Evolutionary conservation across 2,888 invertebrate genomes (phyloP), one percentile per base, ranked within the genome.

Genomic region (Tricholauxania praeusta): DNA sequence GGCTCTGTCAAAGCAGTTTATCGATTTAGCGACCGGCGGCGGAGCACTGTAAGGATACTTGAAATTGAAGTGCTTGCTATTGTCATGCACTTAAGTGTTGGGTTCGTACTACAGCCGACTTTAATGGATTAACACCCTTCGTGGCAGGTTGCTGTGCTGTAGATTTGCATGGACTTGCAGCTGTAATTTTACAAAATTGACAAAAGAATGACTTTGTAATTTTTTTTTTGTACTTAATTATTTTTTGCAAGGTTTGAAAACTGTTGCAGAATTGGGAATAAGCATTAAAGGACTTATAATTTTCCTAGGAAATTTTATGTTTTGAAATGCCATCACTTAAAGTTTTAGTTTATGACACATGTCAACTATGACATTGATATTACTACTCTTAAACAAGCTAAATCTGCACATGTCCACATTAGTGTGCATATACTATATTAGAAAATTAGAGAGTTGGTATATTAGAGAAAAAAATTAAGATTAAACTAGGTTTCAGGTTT

Each of bases 151-250:
- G 49, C 51, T 49, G 12, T 51, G 49, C 51, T 49, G 12, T 10
- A 39, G 28, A 28, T 32, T 47, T 19, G 63, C 57, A 57, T n/a
- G 19, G 22, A 59, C 39, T 39, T 7, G 39, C 59, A 60, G 59
- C 59, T 60, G 59, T 28, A 14, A 15, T 14, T 39, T 15, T 22
- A 49, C 19, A 22, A 39, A 49, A 64, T 49, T 51, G 22, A 12
- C 14, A 15, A 51, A 64, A 19, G 19, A 49, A 64, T 64, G 64
- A 64, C 64, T 22, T 22, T 64, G 64, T 51, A 49, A 28, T 51
- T 64, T 51, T 62, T 32, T 2, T 22, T 28, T 28, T 28, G 28
- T 28, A 28, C 28, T 3, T 0, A 15, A 10, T 1, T 17, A 15
- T 15, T 62, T 62, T 64, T 49, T 19, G 8, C 19, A 17, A 49